Percentiles rank a stretch among this genome's conserved stretches.
Conservation (phyloP, 1,140 invertebrate species). For the Cephus cinctus region DNA sequence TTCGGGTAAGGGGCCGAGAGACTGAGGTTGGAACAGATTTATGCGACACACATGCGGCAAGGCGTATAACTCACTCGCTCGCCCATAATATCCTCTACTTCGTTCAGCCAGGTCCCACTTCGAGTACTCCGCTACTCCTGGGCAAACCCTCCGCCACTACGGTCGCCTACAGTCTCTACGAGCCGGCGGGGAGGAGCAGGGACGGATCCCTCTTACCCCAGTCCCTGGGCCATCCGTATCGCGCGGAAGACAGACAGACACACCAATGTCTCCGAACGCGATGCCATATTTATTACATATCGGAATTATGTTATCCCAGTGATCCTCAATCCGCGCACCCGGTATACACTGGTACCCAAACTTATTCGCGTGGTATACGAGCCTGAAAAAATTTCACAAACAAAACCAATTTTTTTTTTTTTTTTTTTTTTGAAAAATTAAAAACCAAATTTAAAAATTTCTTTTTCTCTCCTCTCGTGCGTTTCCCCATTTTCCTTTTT, state of each 20-base stretch:
- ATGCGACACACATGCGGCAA: conserved; percentile 56
- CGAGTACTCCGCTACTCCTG: conserved; percentile 10
- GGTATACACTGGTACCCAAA: conserved; percentile 10
- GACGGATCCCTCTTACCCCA: conserved; percentile 13
- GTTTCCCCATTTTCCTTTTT: no score
- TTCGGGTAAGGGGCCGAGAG: conserved; percentile 37
- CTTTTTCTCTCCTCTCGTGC: no score
- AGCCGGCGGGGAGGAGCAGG: no score
- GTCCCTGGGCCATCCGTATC: conserved; percentile 21
- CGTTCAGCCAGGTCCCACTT: conserved; percentile 1
- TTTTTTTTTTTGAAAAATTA: no score
- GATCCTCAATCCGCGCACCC: conserved; percentile 17
- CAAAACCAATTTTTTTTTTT: no score
- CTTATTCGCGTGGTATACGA: no score
- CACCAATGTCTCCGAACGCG: conserved; percentile 38
- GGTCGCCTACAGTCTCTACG: conserved; percentile 11
- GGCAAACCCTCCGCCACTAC: no score
- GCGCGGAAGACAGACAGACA: conserved; percentile 42
- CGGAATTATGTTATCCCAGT: conserved; percentile 44
- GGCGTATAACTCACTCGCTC: conserved; percentile 55
- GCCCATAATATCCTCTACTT: conserved; percentile 48
- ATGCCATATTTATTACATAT: conserved; percentile 50
- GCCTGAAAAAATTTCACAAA: no score
- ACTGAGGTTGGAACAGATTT: conserved; percentile 50
- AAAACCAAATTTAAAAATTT: no score